Conservation (phyloP, 2,113 vertebrate genomes). For the Cyprinodon tularosa region DNA sequence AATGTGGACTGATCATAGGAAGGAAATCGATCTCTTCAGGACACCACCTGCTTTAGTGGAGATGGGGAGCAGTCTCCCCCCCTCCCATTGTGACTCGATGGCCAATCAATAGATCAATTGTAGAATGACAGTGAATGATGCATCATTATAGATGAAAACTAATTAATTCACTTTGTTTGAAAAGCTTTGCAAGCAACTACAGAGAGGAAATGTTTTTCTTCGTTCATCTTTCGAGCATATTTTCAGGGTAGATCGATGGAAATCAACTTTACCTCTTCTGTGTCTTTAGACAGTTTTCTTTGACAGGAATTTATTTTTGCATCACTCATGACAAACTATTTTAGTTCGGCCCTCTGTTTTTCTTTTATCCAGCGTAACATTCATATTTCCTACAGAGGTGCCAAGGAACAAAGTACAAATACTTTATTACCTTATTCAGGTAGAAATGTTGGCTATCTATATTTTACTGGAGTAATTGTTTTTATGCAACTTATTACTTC, state of each 20-base stretch:
- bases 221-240: not conserved
- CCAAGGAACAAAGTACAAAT: too few species aligned
- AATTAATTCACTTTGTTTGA: conserved; percentile 65
- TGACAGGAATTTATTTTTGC: not conserved
- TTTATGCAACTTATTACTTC: too few species aligned
- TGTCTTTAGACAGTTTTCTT: not conserved
- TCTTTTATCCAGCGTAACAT: not conserved
- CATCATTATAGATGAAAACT: conserved; percentile 56
- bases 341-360: not conserved
- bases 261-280: not conserved
- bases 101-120: conserved; percentile 76
- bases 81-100: conserved; percentile 61
- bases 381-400: not conserved
- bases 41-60: conserved; percentile 53
- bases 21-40: conserved; percentile 51
- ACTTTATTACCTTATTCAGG: too few species aligned
- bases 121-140: conserved; percentile 73
- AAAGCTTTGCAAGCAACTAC: conserved; percentile 6
- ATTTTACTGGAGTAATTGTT: too few species aligned
- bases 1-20: conserved; percentile 52
- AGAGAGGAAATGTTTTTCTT: not conserved
- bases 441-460: too few species aligned
- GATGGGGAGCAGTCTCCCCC: conserved; percentile 52
- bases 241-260: not conserved
- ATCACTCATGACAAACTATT: not conserved